These are phyloP conservation scores for Tenualosa thibaudeaui DNA, from an alignment of 2,797 vertebrate species.

Conservation along the genomic window DNA sequence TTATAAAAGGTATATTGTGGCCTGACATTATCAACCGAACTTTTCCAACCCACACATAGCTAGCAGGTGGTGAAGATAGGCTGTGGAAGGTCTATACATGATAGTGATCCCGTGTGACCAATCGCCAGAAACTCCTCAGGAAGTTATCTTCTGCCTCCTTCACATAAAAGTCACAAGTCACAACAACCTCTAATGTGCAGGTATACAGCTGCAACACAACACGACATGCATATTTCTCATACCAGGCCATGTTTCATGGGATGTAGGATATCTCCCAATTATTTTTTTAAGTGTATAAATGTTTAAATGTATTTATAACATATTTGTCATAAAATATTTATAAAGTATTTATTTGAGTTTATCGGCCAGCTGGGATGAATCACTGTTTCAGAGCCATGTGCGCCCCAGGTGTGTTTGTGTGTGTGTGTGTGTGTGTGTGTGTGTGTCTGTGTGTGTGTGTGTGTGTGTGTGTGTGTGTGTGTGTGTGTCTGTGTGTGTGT, in stretches of 20 bases:
- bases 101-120: not conserved
- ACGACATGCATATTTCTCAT: too few species aligned
- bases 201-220: too few species aligned
- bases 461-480: not conserved
- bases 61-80: not conserved
- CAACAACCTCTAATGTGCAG: too few species aligned
- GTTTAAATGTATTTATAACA: too few species aligned
- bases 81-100: not conserved
- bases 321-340: too few species aligned
- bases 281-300: too few species aligned
- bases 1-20: too few species aligned
- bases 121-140: not conserved
- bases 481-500: too few species aligned
- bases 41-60: not conserved
- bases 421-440: constrained; percentile 2
- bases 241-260: too few species aligned
- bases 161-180: not conserved
- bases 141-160: not conserved
- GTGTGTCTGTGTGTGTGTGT: not conserved
- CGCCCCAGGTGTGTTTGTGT: not conserved
- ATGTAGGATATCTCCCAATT: too few species aligned
- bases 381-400: not conserved
- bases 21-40: not conserved
- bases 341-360: not conserved
- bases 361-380: not conserved